Conservation (phyloP, 2,113 vertebrate genomes). For the Centropus unirufus region DNA sequence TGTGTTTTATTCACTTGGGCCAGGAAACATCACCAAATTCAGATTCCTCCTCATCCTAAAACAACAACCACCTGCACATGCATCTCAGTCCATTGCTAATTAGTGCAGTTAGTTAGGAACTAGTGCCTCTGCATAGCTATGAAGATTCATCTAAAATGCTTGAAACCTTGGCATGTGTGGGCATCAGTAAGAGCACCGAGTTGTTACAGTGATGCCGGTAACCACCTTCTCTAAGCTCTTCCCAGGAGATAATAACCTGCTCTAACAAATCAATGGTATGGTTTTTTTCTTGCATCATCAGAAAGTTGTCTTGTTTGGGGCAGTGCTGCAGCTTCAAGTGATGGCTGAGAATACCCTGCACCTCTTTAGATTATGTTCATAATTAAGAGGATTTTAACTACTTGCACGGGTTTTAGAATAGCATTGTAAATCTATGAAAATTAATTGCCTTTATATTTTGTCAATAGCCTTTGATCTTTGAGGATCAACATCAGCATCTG, state of each 20-base stretch:
- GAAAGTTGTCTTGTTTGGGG: not conserved
- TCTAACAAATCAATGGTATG: not conserved
- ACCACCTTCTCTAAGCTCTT: not conserved
- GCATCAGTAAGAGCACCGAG: not conserved
- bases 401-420: not conserved
- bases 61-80: not conserved
- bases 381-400: not conserved
- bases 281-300: not conserved
- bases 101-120: not conserved
- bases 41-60: not conserved
- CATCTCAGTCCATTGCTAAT: not conserved
- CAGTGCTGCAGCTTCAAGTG: not conserved
- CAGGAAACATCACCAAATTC: not conserved
- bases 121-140: not conserved
- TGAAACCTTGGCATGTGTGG: not conserved
- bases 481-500: not conserved
- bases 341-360: not conserved
- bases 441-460: not conserved
- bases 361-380: not conserved
- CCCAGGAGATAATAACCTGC: not conserved
- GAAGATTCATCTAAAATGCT: not conserved
- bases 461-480: not conserved
- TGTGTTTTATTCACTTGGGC: not conserved
- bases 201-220: not conserved
- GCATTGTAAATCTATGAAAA: not conserved